Percentiles rank a stretch among this genome's conserved stretches.
Evolutionary conservation across 2,888 invertebrate species (phyloP).

Genomic region (Hybos culiciformis): DNA sequence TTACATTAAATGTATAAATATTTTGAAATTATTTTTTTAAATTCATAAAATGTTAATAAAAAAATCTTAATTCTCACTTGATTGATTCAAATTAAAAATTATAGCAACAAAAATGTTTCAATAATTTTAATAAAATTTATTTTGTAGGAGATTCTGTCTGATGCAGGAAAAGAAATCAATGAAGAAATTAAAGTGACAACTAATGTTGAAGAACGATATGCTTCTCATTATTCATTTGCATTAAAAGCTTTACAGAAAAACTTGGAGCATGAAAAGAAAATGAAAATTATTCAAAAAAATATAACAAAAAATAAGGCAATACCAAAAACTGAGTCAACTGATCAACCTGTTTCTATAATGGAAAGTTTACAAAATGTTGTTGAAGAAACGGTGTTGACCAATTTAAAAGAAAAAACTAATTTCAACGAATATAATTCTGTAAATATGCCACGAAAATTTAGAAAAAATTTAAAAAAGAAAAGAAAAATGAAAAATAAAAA

Average conservation of each 20-base stretch:
- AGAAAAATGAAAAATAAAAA: background rate
- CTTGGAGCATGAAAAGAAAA: conserved; percentile 21
- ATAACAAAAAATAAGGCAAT: conserved; percentile 15
- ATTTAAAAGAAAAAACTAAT: background rate
- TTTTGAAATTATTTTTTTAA: no score
- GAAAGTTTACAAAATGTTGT: conserved; percentile 27
- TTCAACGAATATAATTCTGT: background rate
- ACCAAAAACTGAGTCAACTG: conserved; percentile 18
- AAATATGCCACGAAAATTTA: background rate
- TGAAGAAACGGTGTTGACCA: background rate
- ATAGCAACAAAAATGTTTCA: conserved; percentile 10
- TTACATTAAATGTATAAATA: no score
- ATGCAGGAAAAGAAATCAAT: conserved; percentile 41
- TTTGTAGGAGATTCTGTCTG: conserved; percentile 41
- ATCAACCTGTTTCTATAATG: conserved; percentile 19
- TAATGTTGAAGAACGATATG: conserved; percentile 45
- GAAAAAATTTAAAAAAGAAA: background rate
- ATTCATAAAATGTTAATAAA: no score
- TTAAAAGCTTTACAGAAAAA: conserved; percentile 46
- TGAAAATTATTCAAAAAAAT: conserved; percentile 16
- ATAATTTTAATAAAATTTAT: conserved; percentile 10
- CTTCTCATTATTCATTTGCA: conserved; percentile 49
- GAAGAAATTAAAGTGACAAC: conserved; percentile 42
- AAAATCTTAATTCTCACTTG: no score
- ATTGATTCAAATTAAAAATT: no score